Percentiles rank a stretch among this genome's conserved stretches.
Evolutionary conservation across 2,797 vertebrate species (phyloP).

Genomic region (Leptodactylus fallax): DNA sequence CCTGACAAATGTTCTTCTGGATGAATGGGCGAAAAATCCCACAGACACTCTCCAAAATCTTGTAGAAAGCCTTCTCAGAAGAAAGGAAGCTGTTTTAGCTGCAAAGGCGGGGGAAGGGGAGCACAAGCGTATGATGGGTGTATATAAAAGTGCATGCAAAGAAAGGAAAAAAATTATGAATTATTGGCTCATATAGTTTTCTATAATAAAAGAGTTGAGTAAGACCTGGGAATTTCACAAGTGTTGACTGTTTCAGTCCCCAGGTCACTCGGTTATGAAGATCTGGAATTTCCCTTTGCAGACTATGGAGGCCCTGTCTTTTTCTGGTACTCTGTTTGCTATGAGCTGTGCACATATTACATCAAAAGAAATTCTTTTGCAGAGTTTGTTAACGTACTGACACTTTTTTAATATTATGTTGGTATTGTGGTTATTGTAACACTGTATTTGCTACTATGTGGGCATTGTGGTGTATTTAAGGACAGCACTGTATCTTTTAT

Average conservation of each 20-base stretch:
- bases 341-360: not conserved
- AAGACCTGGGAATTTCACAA: conserved; percentile 19
- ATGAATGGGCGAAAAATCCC: no score
- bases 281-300: not conserved
- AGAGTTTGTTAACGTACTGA: no score
- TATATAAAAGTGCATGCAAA: no score
- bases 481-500: no score
- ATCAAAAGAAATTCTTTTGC: not conserved
- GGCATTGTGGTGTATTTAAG: not conserved
- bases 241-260: conserved; percentile 11
- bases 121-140: no score
- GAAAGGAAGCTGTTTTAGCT: no score
- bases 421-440: not conserved
- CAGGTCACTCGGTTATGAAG: conserved; percentile 17
- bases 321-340: not conserved
- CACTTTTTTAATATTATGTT: not conserved
- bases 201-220: not conserved
- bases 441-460: not conserved
- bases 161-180: no score
- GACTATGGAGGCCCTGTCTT: not conserved
- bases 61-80: no score
- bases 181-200: not conserved
- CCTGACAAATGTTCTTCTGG: no score
- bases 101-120: no score
- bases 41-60: no score